Evolutionary conservation across 2,113 vertebrate genomes (phyloP).

Genomic region (Irena cyanogastra): DNA sequence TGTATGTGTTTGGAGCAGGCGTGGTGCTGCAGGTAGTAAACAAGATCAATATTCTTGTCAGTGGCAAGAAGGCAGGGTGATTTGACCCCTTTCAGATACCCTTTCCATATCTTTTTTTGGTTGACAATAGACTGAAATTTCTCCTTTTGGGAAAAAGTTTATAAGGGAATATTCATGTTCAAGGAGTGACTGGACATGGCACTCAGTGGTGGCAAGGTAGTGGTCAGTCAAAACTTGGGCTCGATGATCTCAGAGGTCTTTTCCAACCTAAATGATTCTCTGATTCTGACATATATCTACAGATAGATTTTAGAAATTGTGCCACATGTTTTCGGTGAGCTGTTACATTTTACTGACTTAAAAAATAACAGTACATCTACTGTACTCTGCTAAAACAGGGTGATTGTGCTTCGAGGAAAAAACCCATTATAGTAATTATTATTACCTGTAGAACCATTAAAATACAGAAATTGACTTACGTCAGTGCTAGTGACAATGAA

Average conservation of each 20-base stretch:
- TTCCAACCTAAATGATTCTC: neutral
- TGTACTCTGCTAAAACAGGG: neutral
- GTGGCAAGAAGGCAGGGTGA: neutral
- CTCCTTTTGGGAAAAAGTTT: neutral
- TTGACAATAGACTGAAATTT: neutral
- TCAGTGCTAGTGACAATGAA: neutral
- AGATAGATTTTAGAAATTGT: neutral
- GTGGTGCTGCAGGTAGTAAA: neutral
- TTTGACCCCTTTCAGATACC: rapidly evolving
- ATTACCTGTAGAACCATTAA: neutral
- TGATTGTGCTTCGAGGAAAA: neutral
- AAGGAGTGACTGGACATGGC: neutral
- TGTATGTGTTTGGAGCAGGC: neutral
- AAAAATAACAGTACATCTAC: neutral
- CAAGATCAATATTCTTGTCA: neutral
- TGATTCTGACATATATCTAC: neutral
- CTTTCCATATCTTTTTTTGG: neutral
- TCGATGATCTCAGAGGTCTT: neutral
- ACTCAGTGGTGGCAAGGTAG: rapidly evolving
- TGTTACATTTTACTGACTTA: neutral
- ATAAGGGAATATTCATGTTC: rapidly evolving
- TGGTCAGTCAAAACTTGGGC: neutral
- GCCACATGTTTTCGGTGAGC: neutral
- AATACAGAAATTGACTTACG: neutral
- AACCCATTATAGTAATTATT: neutral